These are phyloP conservation scores for Antedon mediterranea DNA, from an alignment of 53 echinoderm and acorn worm genomes.

Conservation along the genomic window DNA sequence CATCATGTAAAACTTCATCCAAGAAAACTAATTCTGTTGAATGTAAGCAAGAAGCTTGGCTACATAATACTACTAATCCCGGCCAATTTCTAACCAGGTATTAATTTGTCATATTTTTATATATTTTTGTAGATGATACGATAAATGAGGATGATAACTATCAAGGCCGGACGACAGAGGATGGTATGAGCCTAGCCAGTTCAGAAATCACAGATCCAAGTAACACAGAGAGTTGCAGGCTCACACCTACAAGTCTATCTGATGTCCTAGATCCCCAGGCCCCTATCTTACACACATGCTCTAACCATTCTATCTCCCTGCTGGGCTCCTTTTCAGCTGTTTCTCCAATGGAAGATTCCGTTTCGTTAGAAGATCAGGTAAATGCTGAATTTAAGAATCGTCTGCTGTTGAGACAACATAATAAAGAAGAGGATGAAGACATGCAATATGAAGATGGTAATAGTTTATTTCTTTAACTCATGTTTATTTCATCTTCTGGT, in stretches of 20 bases:
- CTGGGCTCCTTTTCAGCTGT: background rate
- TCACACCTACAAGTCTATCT: slow-evolving; percentile 74
- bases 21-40: too few species aligned
- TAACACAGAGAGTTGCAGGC: slow-evolving; percentile 33
- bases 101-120: too few species aligned
- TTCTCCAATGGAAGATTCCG: slow-evolving; percentile 26
- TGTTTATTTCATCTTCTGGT: too few species aligned
- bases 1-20: too few species aligned
- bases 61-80: too few species aligned
- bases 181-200: slow-evolving; percentile 31
- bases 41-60: too few species aligned
- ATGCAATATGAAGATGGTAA: background rate
- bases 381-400: slow-evolving; percentile 6
- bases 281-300: background rate
- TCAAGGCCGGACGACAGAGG: background rate
- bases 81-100: too few species aligned
- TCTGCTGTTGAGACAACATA: background rate
- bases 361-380: slow-evolving; percentile 26
- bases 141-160: background rate
- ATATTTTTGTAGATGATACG: background rate
- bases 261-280: slow-evolving; percentile 47
- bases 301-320: background rate
- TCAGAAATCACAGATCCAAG: slow-evolving; percentile 52
- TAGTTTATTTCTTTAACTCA: too few species aligned
- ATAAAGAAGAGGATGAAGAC: background rate